Percentiles rank a stretch among this genome's conserved stretches.
Conservation (phyloP, 2,113 vertebrate genomes). For the Noturus placidus region DNA sequence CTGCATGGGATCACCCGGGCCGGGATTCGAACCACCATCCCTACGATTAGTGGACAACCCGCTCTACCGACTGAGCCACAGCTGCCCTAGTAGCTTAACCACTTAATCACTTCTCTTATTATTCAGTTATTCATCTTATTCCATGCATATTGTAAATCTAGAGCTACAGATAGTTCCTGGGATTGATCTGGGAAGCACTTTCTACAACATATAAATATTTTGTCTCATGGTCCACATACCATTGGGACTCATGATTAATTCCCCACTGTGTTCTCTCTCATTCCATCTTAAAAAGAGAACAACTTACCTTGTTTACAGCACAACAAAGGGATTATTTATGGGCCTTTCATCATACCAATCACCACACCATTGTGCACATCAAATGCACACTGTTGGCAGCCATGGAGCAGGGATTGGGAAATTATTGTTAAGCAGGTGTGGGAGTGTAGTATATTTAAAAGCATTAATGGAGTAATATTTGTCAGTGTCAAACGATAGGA, state of each 20-base stretch:
- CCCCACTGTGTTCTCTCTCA: neutral
- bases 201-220: neutral
- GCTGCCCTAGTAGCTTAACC: neutral
- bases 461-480: constrained; percentile 51
- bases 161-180: neutral
- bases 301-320: neutral
- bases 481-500: constrained; percentile 29
- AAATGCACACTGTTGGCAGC: neutral
- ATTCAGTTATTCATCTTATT: neutral
- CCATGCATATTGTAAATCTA: neutral
- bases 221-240: too few relatives aligned
- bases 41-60: too few relatives aligned
- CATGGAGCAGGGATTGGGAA: neutral
- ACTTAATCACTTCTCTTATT: neutral
- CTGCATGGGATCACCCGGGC: too few relatives aligned
- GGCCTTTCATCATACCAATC: constrained; percentile 1
- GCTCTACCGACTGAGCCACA: too few relatives aligned
- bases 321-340: constrained; percentile 4
- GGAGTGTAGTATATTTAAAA: constrained; percentile 45
- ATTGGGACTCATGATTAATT: neutral
- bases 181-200: neutral
- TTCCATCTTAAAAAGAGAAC: constrained; percentile 9
- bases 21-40: too few relatives aligned
- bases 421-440: constrained; percentile 43
- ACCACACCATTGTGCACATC: neutral